Conservation (phyloP, 2,888 invertebrate genomes). For the Drosophila falleni region DNA sequence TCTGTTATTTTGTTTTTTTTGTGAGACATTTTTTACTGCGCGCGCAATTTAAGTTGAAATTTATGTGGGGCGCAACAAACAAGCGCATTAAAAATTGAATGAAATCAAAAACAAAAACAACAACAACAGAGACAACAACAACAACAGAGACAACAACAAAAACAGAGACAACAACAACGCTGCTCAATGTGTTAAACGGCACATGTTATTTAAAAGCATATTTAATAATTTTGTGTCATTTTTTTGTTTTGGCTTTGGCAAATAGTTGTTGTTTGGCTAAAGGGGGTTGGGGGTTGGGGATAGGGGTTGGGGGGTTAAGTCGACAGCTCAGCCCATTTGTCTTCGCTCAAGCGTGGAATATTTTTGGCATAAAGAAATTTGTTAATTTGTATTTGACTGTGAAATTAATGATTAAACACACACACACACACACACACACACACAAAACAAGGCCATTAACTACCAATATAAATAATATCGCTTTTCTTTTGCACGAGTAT, state of each 20-base stretch:
- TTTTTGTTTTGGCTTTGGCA: constrained; percentile 14
- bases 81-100: constrained; percentile 55
- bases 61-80: constrained; percentile 59
- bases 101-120: constrained; percentile 21
- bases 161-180: constrained; percentile 18
- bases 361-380: constrained; percentile 76
- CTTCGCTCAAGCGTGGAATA: constrained; percentile 78
- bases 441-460: constrained; percentile 68
- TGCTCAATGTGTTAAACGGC: constrained; percentile 83
- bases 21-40: constrained; percentile 68
- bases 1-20: constrained; percentile 25
- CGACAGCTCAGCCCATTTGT: constrained; percentile 73
- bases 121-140: no score
- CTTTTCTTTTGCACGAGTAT: constrained; percentile 15
- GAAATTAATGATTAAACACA: constrained; percentile 67
- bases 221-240: constrained; percentile 67
- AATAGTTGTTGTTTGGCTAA: constrained; percentile 5
- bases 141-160: constrained; percentile 9
- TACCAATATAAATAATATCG: constrained; percentile 62
- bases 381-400: constrained; percentile 67
- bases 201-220: constrained; percentile 74
- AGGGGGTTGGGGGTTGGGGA: background rate
- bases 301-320: background rate
- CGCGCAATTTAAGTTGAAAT: constrained; percentile 82
- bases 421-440: constrained; percentile 14